These are phyloP conservation scores for Paedocypris micromegethes DNA, from an alignment of 2,797 vertebrate species.

Conservation along the genomic window DNA sequence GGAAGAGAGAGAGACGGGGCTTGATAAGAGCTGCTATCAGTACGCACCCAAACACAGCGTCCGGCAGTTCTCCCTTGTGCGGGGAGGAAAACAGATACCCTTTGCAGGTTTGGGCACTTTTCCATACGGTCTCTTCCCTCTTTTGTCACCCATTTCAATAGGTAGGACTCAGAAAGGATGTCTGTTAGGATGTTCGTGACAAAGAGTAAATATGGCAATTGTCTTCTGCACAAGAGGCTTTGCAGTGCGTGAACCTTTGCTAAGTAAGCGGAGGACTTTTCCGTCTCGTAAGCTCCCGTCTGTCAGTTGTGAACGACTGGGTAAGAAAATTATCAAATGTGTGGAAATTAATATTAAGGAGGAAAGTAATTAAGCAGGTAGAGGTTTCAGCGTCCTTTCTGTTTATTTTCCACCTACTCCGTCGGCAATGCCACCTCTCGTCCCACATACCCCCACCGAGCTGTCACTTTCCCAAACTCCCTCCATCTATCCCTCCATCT, in stretches of 20 bases:
- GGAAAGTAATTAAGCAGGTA: constrained; percentile 4
- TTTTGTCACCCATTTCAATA: constrained; percentile 47
- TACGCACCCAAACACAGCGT: constrained; percentile 48
- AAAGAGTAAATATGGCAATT: constrained; percentile 41
- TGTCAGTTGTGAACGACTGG: no score
- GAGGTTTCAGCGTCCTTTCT: constrained; percentile 14
- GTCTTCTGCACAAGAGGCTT: constrained; percentile 38
- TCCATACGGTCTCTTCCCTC: constrained; percentile 44
- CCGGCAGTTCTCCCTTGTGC: constrained; percentile 40
- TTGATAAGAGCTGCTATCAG: constrained; percentile 48
- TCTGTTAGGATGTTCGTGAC: constrained; percentile 36
- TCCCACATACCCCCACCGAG: constrained; percentile 22
- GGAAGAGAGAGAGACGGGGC: constrained; percentile 39
- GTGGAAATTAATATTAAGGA: neutral
- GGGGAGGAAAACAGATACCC: constrained; percentile 42
- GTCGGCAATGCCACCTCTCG: neutral
- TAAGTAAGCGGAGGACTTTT: constrained; percentile 9
- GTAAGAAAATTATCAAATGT: neutral
- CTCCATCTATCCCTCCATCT: constrained; percentile 21
- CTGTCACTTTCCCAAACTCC: constrained; percentile 23
- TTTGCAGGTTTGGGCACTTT: constrained; percentile 36
- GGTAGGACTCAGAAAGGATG: constrained; percentile 40
- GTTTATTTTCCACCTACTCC: constrained; percentile 8
- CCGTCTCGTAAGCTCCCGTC: neutral
- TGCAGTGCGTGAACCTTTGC: constrained; percentile 32